Conservation (phyloP, 2,888 invertebrate genomes). For the Tridacna gigas region DNA sequence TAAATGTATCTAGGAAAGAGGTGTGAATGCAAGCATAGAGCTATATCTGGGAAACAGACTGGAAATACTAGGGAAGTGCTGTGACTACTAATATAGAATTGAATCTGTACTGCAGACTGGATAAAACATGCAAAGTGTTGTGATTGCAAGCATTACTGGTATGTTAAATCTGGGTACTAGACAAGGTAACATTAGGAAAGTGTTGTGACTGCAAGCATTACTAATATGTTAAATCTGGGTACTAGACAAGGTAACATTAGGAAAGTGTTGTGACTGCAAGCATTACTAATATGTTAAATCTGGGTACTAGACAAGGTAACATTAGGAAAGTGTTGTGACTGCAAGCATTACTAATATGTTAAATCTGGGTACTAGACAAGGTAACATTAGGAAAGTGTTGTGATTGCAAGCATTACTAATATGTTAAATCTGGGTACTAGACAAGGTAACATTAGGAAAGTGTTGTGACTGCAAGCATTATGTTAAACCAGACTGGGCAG, state of each 20-base stretch:
- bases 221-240: neutral
- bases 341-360: no score
- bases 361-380: no score
- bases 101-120: no score
- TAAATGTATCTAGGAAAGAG: no score
- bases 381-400: no score
- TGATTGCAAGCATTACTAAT: no score
- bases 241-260: neutral
- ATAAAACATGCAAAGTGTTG: neutral
- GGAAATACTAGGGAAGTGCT: neutral
- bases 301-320: neutral
- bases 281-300: no score
- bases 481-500: conserved; percentile 1
- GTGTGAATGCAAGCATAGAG: no score
- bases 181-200: neutral
- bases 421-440: no score
- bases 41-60: no score
- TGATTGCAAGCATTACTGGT: no score
- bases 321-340: neutral
- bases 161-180: no score
- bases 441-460: conserved; percentile 55
- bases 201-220: conserved; percentile 3
- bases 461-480: conserved; percentile 65
- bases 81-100: neutral
- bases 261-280: neutral